Evolutionary conservation across 1,140 invertebrate genomes (phyloP), one percentile per base, ranked within the genome.

Genomic region (Bombus affinis): DNA sequence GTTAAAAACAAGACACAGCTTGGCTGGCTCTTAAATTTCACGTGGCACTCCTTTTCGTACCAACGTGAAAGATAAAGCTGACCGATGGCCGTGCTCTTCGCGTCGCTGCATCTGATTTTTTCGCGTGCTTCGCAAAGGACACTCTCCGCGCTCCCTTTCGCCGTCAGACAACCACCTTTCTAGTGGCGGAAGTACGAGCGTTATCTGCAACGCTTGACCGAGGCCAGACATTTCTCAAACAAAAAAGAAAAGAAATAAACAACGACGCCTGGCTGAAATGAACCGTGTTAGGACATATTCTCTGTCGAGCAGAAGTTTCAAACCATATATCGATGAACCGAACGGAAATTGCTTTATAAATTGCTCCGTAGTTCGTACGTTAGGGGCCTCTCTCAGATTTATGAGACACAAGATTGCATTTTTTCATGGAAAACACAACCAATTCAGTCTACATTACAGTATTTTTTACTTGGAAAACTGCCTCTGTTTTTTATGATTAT

Each of bases 21-120:
- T 86, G 89, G 53, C 35, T 71, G 89, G 37, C 81, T 90, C 83
- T 90, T 86, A 62, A 70, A 76, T 90, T 90, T 90, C 89, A 71
- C 74, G 80, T 62, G 47, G 65, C 32, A 72, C 68, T 78, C 47
- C 59, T 87, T 80, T 74, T 59, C 62, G 72, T 68, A 57, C 37
- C 32, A 32, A 35, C 53, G 73, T 71, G 68, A 83, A 90, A 86
- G 76, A 88, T 90, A 83, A 90, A 70, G 44, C 39, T 79, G 53
- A 72, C n/a, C 35, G 68, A 81, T 72, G 70, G 32, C 9, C 25
- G 9, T 10, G 22, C 57, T 62, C 62, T 68, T 18, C 65, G 81
- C 37, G 83, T 79, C 53, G 75, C 3, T 37, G 53, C 32, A 59
- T 47, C 76, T 62, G 66, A 59, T 62, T 79, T 79, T 84, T 71